Evolutionary conservation across 2,797 vertebrate genomes (phyloP).

Genomic region (Melanotaenia nigrans): DNA sequence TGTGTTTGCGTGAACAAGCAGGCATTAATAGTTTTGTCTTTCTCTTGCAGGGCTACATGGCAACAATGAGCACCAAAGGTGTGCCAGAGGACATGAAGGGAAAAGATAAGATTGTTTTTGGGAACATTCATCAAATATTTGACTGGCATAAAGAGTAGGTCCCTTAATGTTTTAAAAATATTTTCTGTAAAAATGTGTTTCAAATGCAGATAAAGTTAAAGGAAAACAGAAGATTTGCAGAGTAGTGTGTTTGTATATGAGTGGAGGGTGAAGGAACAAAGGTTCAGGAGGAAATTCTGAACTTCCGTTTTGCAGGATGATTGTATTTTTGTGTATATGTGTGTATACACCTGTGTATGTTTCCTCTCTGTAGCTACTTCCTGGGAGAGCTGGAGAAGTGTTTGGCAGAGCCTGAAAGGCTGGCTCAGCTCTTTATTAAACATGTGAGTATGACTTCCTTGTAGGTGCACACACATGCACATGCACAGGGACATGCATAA

Average conservation of each 20-base stretch:
- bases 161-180: slow-evolving; percentile 1
- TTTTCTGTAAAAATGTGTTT: not conserved
- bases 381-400: slow-evolving; percentile 99
- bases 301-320: slow-evolving; percentile 47
- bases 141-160: slow-evolving; percentile 99
- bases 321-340: slow-evolving; percentile 20
- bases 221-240: slow-evolving; percentile 31
- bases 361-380: slow-evolving; percentile 89
- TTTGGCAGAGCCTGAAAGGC: slow-evolving; percentile 95
- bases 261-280: slow-evolving; percentile 60
- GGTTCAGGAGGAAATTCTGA: slow-evolving; percentile 56
- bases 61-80: slow-evolving; percentile 91
- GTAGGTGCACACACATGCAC: slow-evolving; percentile 12
- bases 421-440: slow-evolving; percentile 97
- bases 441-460: slow-evolving; percentile 86
- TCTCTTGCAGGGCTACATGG: slow-evolving; percentile 92
- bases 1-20: slow-evolving; percentile 17
- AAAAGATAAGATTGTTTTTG: slow-evolving; percentile 99
- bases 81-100: slow-evolving; percentile 98
- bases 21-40: slow-evolving; percentile 28
- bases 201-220: slow-evolving; percentile 24
- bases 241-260: slow-evolving; percentile 44
- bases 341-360: slow-evolving; percentile 26
- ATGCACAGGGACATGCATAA: slow-evolving; percentile 5
- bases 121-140: slow-evolving; percentile 99